phyloP scores from a whole-genome alignment of 2,888 invertebrate genomes.

The Hermodice carunculata region DNA sequence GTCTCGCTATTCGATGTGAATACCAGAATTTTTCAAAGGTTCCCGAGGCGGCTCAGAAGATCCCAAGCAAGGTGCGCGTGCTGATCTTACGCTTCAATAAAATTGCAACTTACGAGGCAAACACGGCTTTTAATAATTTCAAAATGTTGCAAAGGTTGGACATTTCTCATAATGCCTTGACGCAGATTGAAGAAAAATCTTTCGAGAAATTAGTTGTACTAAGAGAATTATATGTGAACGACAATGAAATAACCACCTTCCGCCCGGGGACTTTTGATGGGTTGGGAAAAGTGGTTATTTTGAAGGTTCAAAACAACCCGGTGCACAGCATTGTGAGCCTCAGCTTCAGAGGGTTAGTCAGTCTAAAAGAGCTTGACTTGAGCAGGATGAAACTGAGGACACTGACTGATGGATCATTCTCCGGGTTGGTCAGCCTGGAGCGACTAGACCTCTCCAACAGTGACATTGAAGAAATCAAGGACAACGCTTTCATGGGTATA shows the following conservation, averaged over 20 bases:
- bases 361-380: too few relatives aligned
- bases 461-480: neutral
- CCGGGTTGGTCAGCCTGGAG: too few relatives aligned
- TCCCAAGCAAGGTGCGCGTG: too few relatives aligned
- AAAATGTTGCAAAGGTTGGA: too few relatives aligned
- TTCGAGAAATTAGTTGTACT: neutral
- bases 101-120: too few relatives aligned
- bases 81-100: too few relatives aligned
- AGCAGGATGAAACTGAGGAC: too few relatives aligned
- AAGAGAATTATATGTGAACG: neutral
- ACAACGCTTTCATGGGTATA: neutral
- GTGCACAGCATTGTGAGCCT: neutral
- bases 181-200: too few relatives aligned
- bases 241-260: neutral
- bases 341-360: neutral
- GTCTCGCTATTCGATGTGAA: conserved; percentile 1
- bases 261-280: neutral
- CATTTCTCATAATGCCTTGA: too few relatives aligned
- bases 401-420: too few relatives aligned
- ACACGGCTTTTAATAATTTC: too few relatives aligned
- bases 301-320: neutral
- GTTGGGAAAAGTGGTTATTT: neutral
- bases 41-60: too few relatives aligned
- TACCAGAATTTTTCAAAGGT: neutral
- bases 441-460: conserved; percentile 6